Evolutionary conservation across 2,113 vertebrate genomes (phyloP).

Genomic region (Scolopax mira): DNA sequence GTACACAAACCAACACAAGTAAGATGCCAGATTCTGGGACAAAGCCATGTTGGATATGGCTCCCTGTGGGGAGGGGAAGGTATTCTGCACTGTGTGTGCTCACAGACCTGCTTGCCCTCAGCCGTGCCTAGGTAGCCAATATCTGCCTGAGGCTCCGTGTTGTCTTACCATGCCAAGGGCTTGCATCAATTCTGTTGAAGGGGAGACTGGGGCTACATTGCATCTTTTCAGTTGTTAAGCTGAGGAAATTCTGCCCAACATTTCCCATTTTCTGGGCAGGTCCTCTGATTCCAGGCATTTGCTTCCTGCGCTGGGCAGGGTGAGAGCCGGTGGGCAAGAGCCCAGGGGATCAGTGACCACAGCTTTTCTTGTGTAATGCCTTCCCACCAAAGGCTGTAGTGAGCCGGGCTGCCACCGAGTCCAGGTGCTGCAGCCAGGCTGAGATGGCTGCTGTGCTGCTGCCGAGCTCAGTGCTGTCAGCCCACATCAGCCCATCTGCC

Average conservation of each 20-base stretch:
- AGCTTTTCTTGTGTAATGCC: neutral
- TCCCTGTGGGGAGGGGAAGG: neutral
- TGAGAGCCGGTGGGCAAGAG: neutral
- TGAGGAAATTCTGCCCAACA: neutral
- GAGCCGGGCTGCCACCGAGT: neutral
- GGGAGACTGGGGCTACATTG: neutral
- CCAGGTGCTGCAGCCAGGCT: neutral
- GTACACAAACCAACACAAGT: neutral
- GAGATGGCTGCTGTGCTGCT: neutral
- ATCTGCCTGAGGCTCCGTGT: accelerated
- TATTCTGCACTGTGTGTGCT: neutral
- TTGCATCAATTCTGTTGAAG: neutral
- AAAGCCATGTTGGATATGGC: neutral
- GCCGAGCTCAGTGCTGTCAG: neutral
- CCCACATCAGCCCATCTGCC: neutral
- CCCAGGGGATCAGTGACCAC: neutral
- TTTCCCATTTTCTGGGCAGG: neutral
- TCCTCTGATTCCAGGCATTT: neutral
- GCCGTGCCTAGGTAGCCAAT: neutral
- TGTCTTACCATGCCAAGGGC: neutral
- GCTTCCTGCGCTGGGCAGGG: neutral
- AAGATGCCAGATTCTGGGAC: neutral
- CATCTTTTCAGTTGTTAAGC: neutral
- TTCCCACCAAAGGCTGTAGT: neutral
- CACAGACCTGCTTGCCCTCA: neutral